Conservation (phyloP, 2,888 invertebrate species). For the Dusona sp. region DNA sequence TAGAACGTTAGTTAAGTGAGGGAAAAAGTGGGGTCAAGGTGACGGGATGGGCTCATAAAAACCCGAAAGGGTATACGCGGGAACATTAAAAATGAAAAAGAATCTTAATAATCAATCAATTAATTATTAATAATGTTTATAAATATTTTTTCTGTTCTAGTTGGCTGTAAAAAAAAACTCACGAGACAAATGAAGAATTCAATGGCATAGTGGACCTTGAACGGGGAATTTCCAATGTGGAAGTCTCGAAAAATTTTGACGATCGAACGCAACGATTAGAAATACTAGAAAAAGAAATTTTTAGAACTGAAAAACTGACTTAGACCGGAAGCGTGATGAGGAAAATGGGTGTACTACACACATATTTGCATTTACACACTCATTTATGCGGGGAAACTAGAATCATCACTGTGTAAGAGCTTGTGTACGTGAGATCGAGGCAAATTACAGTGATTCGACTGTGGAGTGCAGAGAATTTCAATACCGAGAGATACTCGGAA, state of each 20-base stretch:
- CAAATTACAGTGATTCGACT: slow-evolving; percentile 66
- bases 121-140: not conserved
- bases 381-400: not conserved
- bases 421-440: slow-evolving; percentile 65
- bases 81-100: no score
- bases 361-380: slow-evolving; percentile 1
- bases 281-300: not conserved
- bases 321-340: slow-evolving; percentile 17
- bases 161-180: not conserved
- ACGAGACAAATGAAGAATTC: slow-evolving; percentile 11
- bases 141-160: not conserved
- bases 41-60: no score
- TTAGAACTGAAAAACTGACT: not conserved
- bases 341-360: slow-evolving; percentile 10
- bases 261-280: not conserved
- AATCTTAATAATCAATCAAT: not conserved
- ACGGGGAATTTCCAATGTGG: slow-evolving; percentile 37
- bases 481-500: slow-evolving; percentile 46
- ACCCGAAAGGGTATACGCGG: no score
- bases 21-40: no score
- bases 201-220: slow-evolving; percentile 13
- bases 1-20: no score
- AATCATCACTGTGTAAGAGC: slow-evolving; percentile 40
- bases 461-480: slow-evolving; percentile 62
- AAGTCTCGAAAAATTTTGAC: not conserved